These are phyloP conservation scores for Encarsia formosa DNA, from an alignment of 2,888 invertebrate species.

Conservation along the genomic window DNA sequence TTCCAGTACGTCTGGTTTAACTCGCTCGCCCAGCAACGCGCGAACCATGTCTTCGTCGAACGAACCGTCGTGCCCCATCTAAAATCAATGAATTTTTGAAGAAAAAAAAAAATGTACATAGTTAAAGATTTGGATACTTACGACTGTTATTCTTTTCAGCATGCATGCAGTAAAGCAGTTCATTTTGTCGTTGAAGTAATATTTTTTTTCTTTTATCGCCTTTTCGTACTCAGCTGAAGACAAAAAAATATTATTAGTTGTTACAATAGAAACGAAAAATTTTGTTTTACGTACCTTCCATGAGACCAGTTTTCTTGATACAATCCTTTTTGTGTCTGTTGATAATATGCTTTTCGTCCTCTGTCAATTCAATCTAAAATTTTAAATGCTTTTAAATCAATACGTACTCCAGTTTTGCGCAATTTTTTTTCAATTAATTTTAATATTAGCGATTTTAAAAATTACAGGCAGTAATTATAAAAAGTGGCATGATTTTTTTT, in stretches of 20 bases:
- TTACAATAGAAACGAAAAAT: neutral
- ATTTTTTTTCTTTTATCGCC: neutral
- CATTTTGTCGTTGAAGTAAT: neutral
- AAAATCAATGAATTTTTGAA: too few relatives aligned
- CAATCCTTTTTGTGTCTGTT: neutral
- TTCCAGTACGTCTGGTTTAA: neutral
- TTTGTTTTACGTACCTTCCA: neutral
- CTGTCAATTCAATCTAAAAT: neutral
- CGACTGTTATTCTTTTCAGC: conserved; percentile 11
- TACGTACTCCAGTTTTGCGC: too few relatives aligned
- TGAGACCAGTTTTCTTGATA: neutral
- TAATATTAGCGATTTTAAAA: too few relatives aligned
- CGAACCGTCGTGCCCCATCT: conserved; percentile 7
- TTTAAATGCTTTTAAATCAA: too few relatives aligned
- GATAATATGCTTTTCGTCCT: conserved; percentile 2
- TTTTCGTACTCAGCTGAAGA: neutral
- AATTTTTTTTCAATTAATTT: too few relatives aligned
- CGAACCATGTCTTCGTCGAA: conserved; percentile 4
- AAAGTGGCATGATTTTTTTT: too few relatives aligned
- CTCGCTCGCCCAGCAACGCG: neutral
- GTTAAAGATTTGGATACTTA: conserved; percentile 3
- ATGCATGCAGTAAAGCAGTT: conserved; percentile 13
- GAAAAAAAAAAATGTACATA: neutral
- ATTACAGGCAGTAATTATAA: too few relatives aligned
- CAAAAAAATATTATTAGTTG: neutral